Evolutionary conservation across 1,140 invertebrate genomes (phyloP), one percentile per base, ranked within the genome.

Genomic region (Pseudomyrmex gracilis): DNA sequence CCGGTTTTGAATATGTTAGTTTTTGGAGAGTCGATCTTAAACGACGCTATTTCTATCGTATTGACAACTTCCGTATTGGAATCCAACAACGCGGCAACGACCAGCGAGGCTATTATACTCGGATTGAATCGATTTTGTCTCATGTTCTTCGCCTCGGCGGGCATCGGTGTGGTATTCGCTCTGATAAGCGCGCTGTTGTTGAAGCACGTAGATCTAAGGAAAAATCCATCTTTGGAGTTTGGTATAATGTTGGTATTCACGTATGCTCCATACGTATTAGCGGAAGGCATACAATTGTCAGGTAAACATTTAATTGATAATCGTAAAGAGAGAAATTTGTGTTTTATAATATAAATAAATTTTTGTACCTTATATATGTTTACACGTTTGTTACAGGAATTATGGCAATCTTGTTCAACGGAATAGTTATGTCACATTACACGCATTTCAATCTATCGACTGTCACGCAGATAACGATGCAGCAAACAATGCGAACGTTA

Each of bases 351-450:
- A 45, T 60, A 49, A 57, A 34, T 34, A 34, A 34, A 5, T 34
- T 64, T 47, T 34, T 10, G 58, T 49, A 67, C 22, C 57, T 78
- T 49, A 51, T 49, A 61, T 43, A 61, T 24, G 49, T 20, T 20
- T n/a, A 45, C 68, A 53, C 53, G 51, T 34, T 71, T 73, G n/a
- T 87, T 95, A 85, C 94, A 97, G 98, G 98, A 82, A 99, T 99
- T 58, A 99, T 99, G 99, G 99, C 99, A 15, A 99, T 99, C 90
- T 94, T 99, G 82, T 99, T 99, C 92, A 99, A 98, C 95, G 99
- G 99, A 2, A 98, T 99, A 91, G 98, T 99, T 0, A 99, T 99
- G 99, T 99, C 99, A 0, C 99, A 99, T 93, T 99, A 99, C 91
- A 99, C 99, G 17, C 99, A 99, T 95, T 99, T 98, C 90, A 99